A percentile compares a stretch with the other conserved stretches of the same genome.
phyloP scores from a whole-genome alignment of 2,797 vertebrate species.

The Zenarchopterus dispar region DNA sequence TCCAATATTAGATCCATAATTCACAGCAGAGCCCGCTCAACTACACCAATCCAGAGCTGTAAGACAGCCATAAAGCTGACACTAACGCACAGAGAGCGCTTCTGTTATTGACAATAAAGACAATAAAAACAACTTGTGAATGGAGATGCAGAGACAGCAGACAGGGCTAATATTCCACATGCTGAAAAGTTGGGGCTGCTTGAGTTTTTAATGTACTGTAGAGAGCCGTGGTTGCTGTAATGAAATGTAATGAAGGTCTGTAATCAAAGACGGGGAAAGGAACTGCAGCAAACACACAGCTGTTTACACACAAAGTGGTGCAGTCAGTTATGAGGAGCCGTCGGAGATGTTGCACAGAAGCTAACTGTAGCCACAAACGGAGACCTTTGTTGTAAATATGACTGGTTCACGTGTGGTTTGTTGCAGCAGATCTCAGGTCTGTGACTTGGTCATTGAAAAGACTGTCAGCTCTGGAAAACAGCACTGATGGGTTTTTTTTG shows the following conservation, averaged over 20 bases:
- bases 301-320: conserved; percentile 29
- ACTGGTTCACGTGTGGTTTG: neutral
- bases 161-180: conserved; percentile 67
- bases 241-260: conserved; percentile 74
- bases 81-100: conserved; percentile 59
- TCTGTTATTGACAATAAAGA: conserved; percentile 76
- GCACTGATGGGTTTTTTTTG: no score
- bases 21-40: conserved; percentile 38
- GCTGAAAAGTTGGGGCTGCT: conserved; percentile 70
- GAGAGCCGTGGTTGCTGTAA: conserved; percentile 64
- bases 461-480: no score
- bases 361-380: neutral
- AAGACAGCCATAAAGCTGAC: conserved; percentile 66
- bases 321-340: neutral
- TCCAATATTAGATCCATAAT: conserved; percentile 71
- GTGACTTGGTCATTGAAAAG: no score
- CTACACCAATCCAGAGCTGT: conserved; percentile 40
- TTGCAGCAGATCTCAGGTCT: no score
- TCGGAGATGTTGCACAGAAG: neutral
- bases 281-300: conserved; percentile 25
- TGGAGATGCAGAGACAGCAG: conserved; percentile 61
- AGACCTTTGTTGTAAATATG: neutral
- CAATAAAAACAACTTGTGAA: conserved; percentile 72
- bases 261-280: conserved; percentile 61
- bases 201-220: conserved; percentile 76